phyloP scores from a whole-genome alignment of 2,888 invertebrate species.

The Emmelina monodactyla region DNA sequence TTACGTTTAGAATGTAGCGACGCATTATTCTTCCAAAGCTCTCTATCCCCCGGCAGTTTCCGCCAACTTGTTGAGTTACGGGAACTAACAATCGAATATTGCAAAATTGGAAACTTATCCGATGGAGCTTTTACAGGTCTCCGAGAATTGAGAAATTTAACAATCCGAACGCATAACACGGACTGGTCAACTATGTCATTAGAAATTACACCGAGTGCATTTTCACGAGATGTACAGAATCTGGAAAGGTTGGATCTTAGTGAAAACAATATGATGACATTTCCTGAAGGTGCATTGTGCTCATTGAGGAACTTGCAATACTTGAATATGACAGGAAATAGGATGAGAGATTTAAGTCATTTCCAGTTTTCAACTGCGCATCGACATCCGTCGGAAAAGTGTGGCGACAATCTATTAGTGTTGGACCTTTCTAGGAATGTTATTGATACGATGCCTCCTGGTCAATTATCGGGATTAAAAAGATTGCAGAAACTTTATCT shows the following conservation, averaged over 20 bases:
- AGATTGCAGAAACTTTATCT: constrained; percentile 77
- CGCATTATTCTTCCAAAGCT: constrained; percentile 81
- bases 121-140: constrained; percentile 84
- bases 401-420: constrained; percentile 73
- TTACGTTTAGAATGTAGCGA: constrained; percentile 82
- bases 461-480: constrained; percentile 74
- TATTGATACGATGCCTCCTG: constrained; percentile 76
- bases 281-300: constrained; percentile 80
- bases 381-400: constrained; percentile 68
- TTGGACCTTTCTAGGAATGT: constrained; percentile 81
- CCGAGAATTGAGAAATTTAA: constrained; percentile 78
- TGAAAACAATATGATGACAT: constrained; percentile 81
- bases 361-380: constrained; percentile 73
- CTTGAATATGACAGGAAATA: constrained; percentile 81
- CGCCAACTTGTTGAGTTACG: constrained; percentile 77
- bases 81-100: constrained; percentile 81
- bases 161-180: constrained; percentile 83
- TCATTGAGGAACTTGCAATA: constrained; percentile 77
- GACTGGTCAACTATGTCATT: constrained; percentile 84
- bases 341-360: constrained; percentile 76
- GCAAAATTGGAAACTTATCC: constrained; percentile 82
- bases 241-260: constrained; percentile 78
- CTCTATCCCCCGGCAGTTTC: constrained; percentile 78
- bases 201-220: constrained; percentile 77
- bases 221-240: constrained; percentile 75